These are phyloP conservation scores for Cuculus canorus DNA, from an alignment of 2,797 vertebrate species.

Conservation along the genomic window DNA sequence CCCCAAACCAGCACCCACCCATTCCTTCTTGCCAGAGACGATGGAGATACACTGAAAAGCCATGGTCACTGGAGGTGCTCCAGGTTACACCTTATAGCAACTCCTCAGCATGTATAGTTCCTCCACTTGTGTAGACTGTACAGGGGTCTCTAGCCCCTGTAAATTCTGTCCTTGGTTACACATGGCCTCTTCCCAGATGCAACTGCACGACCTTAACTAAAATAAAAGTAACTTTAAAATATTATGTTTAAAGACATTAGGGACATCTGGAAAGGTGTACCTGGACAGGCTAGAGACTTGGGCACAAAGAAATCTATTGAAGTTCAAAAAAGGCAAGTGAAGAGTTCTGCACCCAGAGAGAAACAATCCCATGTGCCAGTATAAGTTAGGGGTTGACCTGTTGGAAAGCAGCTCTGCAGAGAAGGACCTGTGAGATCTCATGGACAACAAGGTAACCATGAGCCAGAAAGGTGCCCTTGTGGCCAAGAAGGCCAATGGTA, in stretches of 20 bases:
- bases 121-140: rapidly evolving
- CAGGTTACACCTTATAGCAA: neutral
- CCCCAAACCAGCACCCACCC: neutral
- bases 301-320: too few species aligned
- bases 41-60: neutral
- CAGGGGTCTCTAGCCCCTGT: neutral
- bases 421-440: neutral
- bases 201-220: neutral
- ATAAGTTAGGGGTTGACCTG: too few species aligned
- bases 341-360: too few species aligned
- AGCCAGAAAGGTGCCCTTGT: too few species aligned
- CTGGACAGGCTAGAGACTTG: too few species aligned
- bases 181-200: neutral
- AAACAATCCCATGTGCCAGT: too few species aligned
- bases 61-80: neutral
- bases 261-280: neutral
- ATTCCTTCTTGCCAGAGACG: neutral
- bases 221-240: neutral
- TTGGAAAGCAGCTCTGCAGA: neutral
- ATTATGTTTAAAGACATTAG: neutral
- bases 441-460: neutral
- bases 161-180: neutral
- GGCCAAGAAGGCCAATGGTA: too few species aligned
- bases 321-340: too few species aligned
- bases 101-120: neutral